These are phyloP conservation scores for Leiothrix lutea DNA, from an alignment of 2,113 vertebrate genomes.

Conservation along the genomic window DNA sequence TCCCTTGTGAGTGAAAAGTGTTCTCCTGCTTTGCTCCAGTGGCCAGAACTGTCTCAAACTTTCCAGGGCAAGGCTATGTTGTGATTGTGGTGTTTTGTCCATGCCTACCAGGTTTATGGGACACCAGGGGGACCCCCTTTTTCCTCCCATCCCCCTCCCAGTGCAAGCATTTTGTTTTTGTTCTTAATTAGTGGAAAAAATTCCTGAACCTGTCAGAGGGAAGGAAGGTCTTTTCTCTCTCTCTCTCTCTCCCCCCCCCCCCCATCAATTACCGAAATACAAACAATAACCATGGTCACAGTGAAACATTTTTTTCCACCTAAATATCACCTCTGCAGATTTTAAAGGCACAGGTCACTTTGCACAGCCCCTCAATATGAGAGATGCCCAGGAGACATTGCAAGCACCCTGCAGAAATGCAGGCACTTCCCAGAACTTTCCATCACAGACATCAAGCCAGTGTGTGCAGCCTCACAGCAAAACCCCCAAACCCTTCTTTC, in stretches of 20 bases:
- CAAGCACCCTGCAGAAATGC: neutral
- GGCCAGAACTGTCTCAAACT: neutral
- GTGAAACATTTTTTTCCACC: constrained; percentile 56
- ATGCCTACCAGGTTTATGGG: constrained; percentile 24
- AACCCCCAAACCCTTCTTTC: neutral
- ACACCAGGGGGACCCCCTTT: constrained; percentile 48
- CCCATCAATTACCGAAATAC: constrained; percentile 55
- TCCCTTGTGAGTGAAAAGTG: neutral
- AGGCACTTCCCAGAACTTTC: neutral
- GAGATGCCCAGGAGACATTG: neutral
- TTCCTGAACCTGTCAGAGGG: constrained; percentile 61
- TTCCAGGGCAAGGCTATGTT: constrained; percentile 54
- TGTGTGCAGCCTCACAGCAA: accelerated
- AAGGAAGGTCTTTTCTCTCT: constrained; percentile 49
- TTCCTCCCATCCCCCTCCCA: constrained; percentile 12
- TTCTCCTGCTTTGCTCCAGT: accelerated
- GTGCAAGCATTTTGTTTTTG: constrained; percentile 48
- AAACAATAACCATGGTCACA: constrained; percentile 39
- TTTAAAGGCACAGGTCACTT: constrained; percentile 5
- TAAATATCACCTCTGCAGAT: neutral
- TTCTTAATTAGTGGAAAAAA: constrained; percentile 74
- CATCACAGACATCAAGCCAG: neutral
- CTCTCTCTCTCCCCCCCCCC: neutral
- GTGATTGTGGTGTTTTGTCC: constrained; percentile 27
- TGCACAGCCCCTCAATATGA: accelerated